Evolutionary conservation across 2,797 vertebrate genomes (phyloP), one percentile per base, ranked within the genome.

Genomic region (Acanthornis magna): DNA sequence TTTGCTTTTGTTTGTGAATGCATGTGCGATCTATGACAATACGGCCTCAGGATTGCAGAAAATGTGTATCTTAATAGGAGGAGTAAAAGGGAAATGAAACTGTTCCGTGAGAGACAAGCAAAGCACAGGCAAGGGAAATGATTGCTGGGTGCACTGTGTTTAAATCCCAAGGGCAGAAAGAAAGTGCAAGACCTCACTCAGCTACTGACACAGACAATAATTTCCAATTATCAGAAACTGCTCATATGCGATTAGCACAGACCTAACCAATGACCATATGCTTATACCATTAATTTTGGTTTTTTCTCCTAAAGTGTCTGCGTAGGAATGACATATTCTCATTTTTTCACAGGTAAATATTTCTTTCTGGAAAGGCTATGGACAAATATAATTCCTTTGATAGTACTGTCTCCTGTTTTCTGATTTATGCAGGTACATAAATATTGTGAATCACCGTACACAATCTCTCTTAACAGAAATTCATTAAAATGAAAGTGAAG

Each of bases 161-260:
- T 43, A 82, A 92, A 91, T 80, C 68, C 82, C 1, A 3, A 54
- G 66, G 57, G 92, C 92, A 85, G 70, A 61, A 91, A 82, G 60
- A 27, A 72, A 68, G 77, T 57, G 70, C 42, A 58, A 91, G 93
- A 95, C 80, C 89, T 96, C 77, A 85, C 60, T 84, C 72, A 32
- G 70, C 77, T 95, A 76, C 79, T 95, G 88, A 96, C 72, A 95
- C 16, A 34, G 50, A 63, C 48, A 82, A 66, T 87, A 88, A 95
- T 76, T 93, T 77, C 95, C 96, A 94, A 96, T 95, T 95, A 95
- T 87, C 76, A 84, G 92, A 96, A 95, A 38, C 45, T 81, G 63
- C 74, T 94, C 43, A 20, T 45, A 13, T 83, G 26, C 95, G 54
- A 97, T 96, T 88, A 93, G 38, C 70, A 87, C 65, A 89, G 84